These are phyloP conservation scores for Apis laboriosa DNA, from an alignment of 1,140 invertebrate genomes.

Conservation along the genomic window DNA sequence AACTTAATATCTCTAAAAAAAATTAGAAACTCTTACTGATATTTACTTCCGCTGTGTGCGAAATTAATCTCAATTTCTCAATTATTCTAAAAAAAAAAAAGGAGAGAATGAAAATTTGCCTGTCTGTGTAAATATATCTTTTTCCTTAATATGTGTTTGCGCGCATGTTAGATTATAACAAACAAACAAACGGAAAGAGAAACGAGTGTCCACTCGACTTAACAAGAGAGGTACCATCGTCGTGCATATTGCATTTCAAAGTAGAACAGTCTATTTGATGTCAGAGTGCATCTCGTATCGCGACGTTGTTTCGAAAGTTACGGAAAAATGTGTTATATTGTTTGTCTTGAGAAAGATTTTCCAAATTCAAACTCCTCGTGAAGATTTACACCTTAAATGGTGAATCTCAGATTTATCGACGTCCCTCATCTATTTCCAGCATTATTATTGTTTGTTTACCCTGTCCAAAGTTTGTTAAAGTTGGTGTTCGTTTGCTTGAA, in stretches of 20 bases:
- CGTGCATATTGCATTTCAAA: constrained; percentile 69
- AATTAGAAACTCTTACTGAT: too few relatives aligned
- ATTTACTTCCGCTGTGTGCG: too few relatives aligned
- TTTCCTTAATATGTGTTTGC: too few relatives aligned
- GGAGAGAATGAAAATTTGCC: too few relatives aligned
- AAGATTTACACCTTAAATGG: not conserved
- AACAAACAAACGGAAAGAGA: constrained; percentile 44
- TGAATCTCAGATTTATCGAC: not conserved
- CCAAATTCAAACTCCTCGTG: not conserved
- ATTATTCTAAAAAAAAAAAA: too few relatives aligned
- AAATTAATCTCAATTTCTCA: too few relatives aligned
- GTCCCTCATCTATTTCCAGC: not conserved
- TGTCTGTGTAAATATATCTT: not conserved
- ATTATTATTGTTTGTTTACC: not conserved
- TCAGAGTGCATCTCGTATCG: constrained; percentile 49
- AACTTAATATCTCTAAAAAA: too few relatives aligned
- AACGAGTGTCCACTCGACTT: constrained; percentile 64
- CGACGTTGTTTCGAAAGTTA: constrained; percentile 61
- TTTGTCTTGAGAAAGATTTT: constrained; percentile 10
- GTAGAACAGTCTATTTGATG: constrained; percentile 66
- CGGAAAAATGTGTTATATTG: constrained; percentile 61
- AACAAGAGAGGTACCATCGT: constrained; percentile 59
- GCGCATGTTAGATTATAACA: not conserved
- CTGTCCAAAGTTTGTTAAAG: too few relatives aligned
- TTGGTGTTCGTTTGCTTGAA: not conserved